Evolutionary conservation across 2,113 vertebrate genomes (phyloP).

Genomic region (Neofelis nebulosa): DNA sequence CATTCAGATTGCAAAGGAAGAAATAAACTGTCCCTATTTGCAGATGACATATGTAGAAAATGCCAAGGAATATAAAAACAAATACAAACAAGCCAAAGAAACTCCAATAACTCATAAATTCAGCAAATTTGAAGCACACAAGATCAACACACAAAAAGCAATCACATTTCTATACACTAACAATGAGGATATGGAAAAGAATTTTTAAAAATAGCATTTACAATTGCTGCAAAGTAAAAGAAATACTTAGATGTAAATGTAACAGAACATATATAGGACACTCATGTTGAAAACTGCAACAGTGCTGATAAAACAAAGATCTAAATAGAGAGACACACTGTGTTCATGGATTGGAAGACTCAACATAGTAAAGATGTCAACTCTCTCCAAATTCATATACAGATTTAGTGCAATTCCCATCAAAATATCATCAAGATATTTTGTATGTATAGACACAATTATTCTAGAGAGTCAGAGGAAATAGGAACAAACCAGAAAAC

Average conservation of each 20-base stretch:
- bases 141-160: slow-evolving; percentile 19
- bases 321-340: background rate
- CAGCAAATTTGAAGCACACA: background rate
- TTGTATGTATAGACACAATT: slow-evolving; percentile 19
- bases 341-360: slow-evolving; percentile 22
- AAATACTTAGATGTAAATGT: slow-evolving; percentile 21
- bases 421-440: slow-evolving; percentile 33
- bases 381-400: background rate
- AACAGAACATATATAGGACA: background rate
- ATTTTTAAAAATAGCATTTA: background rate
- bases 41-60: slow-evolving; percentile 24
- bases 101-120: slow-evolving; percentile 2
- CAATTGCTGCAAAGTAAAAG: slow-evolving; percentile 21
- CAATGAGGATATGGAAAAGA: background rate
- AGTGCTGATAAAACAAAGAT: slow-evolving; percentile 39
- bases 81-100: slow-evolving; percentile 32
- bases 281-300: slow-evolving; percentile 10
- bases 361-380: background rate
- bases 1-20: background rate
- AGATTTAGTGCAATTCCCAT: slow-evolving; percentile 33
- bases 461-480: slow-evolving; percentile 12
- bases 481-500: background rate
- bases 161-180: slow-evolving; percentile 32
- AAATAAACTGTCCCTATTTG: slow-evolving; percentile 14
- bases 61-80: slow-evolving; percentile 37